Evolutionary conservation across 2,113 vertebrate genomes (phyloP), one percentile per base, ranked within the genome.

Genomic region (Heloderma charlesbogerti): DNA sequence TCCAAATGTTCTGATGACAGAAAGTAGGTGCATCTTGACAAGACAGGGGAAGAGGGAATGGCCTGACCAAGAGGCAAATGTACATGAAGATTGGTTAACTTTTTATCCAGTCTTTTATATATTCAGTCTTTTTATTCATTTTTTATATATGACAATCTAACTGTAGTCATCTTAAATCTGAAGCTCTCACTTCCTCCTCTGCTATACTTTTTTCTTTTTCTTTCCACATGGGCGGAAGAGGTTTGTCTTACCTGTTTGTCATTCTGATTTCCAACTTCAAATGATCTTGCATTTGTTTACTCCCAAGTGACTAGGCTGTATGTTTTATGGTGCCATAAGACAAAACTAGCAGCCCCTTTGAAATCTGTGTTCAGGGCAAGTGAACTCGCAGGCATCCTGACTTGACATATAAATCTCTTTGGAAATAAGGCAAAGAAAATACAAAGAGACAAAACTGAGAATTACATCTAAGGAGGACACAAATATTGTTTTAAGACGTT

Each of bases 311-410:
- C 74, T 78, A 69, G 20, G 34, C 31, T 34, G 31, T 20, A 79
- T 69, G 63, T 88, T 88, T 88, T 88, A 85, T 84, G 87, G 45
- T 37, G 48, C 31, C 16, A 8, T 79, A 57, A 88, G 45, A 57
- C 37, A 57, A 78, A 91, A 75, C 45, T 78, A 79, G 72, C 37
- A 45, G 74, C 71, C 79, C 79, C 78, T 91, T 29, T 72, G 74
- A 72, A 88, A 88, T 88, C 72, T 79, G 37, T 84, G 51, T 63
- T 43, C 57, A 18, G 18, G 74, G 40, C 81, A 88, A 91, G 87
- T 88, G 81, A 88, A 88, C 81, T 85, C 84, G 80, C 81, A 91
- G 87, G 74, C 60, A 88, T 92, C 66, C 87, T 80, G 48, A 40
- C 43, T 86, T 85, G 51, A 31, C 77, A 80, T 72, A 72, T 90